phyloP scores from a whole-genome alignment of 1,140 invertebrate species.

The Araneus ventricosus region DNA sequence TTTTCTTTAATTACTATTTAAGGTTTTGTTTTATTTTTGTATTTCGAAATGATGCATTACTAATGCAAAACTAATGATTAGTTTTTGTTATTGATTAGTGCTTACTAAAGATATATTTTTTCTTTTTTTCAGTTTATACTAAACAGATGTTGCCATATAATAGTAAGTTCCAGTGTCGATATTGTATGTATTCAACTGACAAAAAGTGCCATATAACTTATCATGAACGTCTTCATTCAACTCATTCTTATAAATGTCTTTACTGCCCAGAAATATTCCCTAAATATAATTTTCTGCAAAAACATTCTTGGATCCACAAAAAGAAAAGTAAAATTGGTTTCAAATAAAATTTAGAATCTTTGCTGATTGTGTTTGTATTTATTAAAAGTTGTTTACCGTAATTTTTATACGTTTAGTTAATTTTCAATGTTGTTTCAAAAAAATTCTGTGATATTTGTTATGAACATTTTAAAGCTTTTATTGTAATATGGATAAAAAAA shows the following conservation, averaged over 20 bases:
- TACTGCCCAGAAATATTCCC: conserved; percentile 69
- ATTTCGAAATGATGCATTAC: background rate
- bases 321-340: conserved; percentile 46
- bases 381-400: too few relatives aligned
- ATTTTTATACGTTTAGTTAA: too few relatives aligned
- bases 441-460: too few relatives aligned
- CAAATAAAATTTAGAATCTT: background rate
- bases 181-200: conserved; percentile 62
- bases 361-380: background rate
- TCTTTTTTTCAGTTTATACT: background rate
- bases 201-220: conserved; percentile 72
- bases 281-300: conserved; percentile 62
- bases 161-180: conserved; percentile 58
- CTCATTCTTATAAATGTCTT: conserved; percentile 57
- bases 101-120: background rate
- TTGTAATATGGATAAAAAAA: too few relatives aligned
- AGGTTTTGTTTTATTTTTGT: background rate
- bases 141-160: conserved; percentile 1
- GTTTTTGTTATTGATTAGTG: background rate
- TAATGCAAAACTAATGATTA: background rate
- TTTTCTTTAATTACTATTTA: background rate
- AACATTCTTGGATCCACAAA: conserved; percentile 44
- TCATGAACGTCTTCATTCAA: conserved; percentile 64
- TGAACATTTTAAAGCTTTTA: too few relatives aligned
- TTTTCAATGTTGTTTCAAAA: too few relatives aligned